Conservation (phyloP, 2,888 invertebrate species). For the Callimorpha dominula region DNA sequence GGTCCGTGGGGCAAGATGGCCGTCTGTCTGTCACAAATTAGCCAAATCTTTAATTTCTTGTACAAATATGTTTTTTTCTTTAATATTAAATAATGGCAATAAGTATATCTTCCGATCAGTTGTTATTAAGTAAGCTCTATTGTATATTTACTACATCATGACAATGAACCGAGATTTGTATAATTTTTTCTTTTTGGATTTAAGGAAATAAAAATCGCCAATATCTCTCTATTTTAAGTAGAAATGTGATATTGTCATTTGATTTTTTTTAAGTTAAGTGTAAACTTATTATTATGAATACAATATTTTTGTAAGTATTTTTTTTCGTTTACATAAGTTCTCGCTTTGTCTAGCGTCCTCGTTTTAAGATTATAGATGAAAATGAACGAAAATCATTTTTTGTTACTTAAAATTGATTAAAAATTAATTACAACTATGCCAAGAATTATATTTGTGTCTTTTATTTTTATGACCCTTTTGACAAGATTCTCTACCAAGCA, state of each 20-base stretch:
- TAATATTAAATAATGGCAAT: slow-evolving; percentile 75
- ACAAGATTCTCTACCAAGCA: not conserved
- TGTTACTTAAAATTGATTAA: slow-evolving; percentile 87
- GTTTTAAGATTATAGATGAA: slow-evolving; percentile 82
- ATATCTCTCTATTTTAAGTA: slow-evolving; percentile 87
- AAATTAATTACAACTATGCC: slow-evolving; percentile 86
- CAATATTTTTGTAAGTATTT: slow-evolving; percentile 85
- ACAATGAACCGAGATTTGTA: slow-evolving; percentile 73
- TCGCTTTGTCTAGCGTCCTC: slow-evolving; percentile 82
- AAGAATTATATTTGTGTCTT: slow-evolving; percentile 76
- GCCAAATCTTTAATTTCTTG: slow-evolving; percentile 81
- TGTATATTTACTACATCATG: slow-evolving; percentile 73
- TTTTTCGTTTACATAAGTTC: slow-evolving; percentile 78
- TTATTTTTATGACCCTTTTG: slow-evolving; percentile 55
- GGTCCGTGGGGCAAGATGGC: slow-evolving; percentile 52
- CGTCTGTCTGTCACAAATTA: slow-evolving; percentile 76
- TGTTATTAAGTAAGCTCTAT: slow-evolving; percentile 71
- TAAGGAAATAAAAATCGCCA: slow-evolving; percentile 74
- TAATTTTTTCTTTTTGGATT: slow-evolving; percentile 69
- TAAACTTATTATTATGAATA: slow-evolving; percentile 83
- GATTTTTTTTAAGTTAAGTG: slow-evolving; percentile 79
- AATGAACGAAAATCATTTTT: slow-evolving; percentile 78
- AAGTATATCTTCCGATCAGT: slow-evolving; percentile 79
- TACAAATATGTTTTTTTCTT: slow-evolving; percentile 72
- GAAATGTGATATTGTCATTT: slow-evolving; percentile 87